Conservation (phyloP, 2,888 invertebrate species). For the Agonum fuliginosum region DNA sequence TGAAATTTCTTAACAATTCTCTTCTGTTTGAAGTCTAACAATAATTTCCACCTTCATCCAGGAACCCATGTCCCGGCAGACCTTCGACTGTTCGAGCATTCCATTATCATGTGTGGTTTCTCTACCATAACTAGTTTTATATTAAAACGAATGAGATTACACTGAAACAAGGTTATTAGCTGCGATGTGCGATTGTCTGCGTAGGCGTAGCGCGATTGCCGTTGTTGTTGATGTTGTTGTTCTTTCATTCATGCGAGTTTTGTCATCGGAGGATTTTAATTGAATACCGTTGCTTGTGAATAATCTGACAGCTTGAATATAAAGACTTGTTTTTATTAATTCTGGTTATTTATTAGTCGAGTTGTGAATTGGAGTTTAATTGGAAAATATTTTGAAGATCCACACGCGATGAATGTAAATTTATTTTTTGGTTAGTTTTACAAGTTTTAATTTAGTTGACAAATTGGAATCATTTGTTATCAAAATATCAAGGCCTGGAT, state of each 20-base stretch:
- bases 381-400: not conserved
- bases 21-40: constrained; percentile 12
- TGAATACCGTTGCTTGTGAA: constrained; percentile 10
- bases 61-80: not conserved
- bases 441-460: not conserved
- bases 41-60: not conserved
- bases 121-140: constrained; percentile 45
- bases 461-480: not conserved
- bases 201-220: constrained; percentile 12
- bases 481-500: too few relatives aligned
- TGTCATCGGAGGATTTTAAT: constrained; percentile 25
- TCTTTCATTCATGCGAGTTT: constrained; percentile 43
- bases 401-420: not conserved
- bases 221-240: too few relatives aligned
- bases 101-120: constrained; percentile 20
- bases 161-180: constrained; percentile 48
- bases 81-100: constrained; percentile 23
- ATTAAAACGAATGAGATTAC: constrained; percentile 34
- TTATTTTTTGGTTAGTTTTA: not conserved
- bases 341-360: not conserved
- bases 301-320: not conserved
- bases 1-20: too few relatives aligned
- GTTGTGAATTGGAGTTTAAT: not conserved
- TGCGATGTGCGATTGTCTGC: constrained; percentile 13
- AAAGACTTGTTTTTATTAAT: constrained; percentile 3